Conservation (phyloP, 2,888 invertebrate species). For the Oscheius sp. region DNA sequence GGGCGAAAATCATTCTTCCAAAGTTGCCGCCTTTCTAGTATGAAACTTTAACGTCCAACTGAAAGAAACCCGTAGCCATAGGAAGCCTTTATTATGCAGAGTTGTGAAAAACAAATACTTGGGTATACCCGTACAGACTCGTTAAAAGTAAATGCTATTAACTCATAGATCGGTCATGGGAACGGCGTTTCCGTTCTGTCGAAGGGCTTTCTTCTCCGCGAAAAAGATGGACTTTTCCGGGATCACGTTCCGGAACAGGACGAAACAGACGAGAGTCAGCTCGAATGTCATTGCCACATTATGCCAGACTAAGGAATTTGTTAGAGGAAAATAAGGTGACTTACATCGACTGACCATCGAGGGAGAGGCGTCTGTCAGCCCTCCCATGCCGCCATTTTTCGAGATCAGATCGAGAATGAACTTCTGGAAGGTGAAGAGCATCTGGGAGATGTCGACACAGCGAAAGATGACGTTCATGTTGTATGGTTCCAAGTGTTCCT, state of each 20-base stretch:
- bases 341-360: slow-evolving; percentile 40
- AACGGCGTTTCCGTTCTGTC: slow-evolving; percentile 37
- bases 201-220: slow-evolving; percentile 27
- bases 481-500: slow-evolving; percentile 39
- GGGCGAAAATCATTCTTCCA: no score
- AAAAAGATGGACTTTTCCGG: slow-evolving; percentile 40
- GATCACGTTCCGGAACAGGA: slow-evolving; percentile 32
- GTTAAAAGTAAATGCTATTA: no score
- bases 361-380: slow-evolving; percentile 32
- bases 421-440: slow-evolving; percentile 43
- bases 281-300: slow-evolving; percentile 43
- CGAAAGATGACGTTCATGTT: slow-evolving; percentile 41
- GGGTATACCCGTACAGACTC: no score
- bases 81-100: no score
- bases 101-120: no score
- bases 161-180: slow-evolving; percentile 37
- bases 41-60: no score
- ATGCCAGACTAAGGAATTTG: slow-evolving; percentile 35
- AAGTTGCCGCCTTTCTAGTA: no score
- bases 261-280: slow-evolving; percentile 34
- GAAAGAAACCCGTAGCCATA: no score
- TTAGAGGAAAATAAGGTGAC: not conserved
- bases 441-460: slow-evolving; percentile 39
- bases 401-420: slow-evolving; percentile 40
- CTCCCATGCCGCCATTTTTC: slow-evolving; percentile 41